Evolutionary conservation across 2,888 invertebrate species (phyloP).

Genomic region (Thymelicus lineola): DNA sequence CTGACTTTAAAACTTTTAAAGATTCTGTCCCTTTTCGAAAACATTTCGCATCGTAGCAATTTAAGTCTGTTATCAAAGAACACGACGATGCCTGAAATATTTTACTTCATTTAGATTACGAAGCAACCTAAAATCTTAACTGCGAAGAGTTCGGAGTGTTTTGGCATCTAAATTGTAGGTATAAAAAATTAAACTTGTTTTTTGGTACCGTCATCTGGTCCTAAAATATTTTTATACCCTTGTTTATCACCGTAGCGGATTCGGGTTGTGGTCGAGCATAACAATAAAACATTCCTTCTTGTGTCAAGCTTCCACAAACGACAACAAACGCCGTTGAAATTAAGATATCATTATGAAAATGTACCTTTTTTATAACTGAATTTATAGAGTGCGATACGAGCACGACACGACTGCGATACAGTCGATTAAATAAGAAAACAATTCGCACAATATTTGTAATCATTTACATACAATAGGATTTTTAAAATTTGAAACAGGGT

Average conservation of each 20-base stretch:
- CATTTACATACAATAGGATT: background rate
- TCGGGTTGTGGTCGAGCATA: conserved; percentile 18
- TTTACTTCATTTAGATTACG: conserved; percentile 21
- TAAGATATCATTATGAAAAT: conserved; percentile 37
- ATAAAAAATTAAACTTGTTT: conserved; percentile 16
- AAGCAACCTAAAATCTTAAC: conserved; percentile 8
- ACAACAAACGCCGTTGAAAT: conserved; percentile 35
- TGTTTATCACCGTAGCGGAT: conserved; percentile 36
- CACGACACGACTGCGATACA: conserved; percentile 21
- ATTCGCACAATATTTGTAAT: background rate
- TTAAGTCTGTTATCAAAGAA: background rate
- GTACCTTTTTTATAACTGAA: conserved; percentile 9
- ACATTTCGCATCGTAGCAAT: background rate
- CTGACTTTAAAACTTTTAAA: no score
- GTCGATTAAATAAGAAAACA: background rate
- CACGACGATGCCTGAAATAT: conserved; percentile 3
- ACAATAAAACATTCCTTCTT: conserved; percentile 35
- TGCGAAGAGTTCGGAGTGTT: conserved; percentile 7
- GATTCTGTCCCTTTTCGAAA: no score
- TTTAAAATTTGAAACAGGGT: background rate
- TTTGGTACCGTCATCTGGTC: conserved; percentile 26
- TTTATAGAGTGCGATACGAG: conserved; percentile 2
- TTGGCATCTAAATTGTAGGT: conserved; percentile 20
- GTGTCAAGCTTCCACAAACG: conserved; percentile 28
- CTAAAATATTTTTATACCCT: conserved; percentile 30